These are phyloP conservation scores for Drosophila mojavensis DNA, from an alignment of 1,140 invertebrate genomes.

Conservation along the genomic window DNA sequence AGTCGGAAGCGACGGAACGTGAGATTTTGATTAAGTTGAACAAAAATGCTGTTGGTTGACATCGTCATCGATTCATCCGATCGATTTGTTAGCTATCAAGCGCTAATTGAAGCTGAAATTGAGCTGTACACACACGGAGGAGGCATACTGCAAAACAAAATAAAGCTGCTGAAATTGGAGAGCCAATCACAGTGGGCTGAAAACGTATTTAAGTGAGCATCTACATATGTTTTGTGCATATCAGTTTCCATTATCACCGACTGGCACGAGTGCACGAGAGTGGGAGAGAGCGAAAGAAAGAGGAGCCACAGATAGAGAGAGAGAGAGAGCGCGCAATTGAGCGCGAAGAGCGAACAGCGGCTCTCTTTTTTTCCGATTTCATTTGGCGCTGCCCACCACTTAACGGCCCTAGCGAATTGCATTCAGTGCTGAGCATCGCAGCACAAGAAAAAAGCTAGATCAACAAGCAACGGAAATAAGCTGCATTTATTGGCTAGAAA, in stretches of 20 bases:
- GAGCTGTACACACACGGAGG: conserved; percentile 13
- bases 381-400: too few relatives aligned
- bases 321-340: too few relatives aligned
- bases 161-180: conserved; percentile 45
- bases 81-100: conserved; percentile 58
- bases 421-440: too few relatives aligned
- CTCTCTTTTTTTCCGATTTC: too few relatives aligned
- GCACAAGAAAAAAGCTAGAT: too few relatives aligned
- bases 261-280: conserved; percentile 5
- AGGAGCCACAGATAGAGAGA: too few relatives aligned
- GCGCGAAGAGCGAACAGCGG: too few relatives aligned
- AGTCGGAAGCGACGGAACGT: conserved; percentile 15
- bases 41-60: conserved; percentile 32
- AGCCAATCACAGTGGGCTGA: not conserved
- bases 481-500: too few relatives aligned
- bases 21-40: conserved; percentile 22
- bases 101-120: conserved; percentile 69
- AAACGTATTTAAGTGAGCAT: not conserved
- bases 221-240: conserved; percentile 17
- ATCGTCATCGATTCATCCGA: conserved; percentile 23
- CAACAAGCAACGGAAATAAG: too few relatives aligned
- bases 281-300: too few relatives aligned
- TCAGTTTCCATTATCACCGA: conserved; percentile 60
- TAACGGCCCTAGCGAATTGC: too few relatives aligned
- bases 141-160: not conserved